Base-by-base conservation (phyloP, 2,797 vertebrate genomes). In the Cryptoblepharus egeriae region DNA sequence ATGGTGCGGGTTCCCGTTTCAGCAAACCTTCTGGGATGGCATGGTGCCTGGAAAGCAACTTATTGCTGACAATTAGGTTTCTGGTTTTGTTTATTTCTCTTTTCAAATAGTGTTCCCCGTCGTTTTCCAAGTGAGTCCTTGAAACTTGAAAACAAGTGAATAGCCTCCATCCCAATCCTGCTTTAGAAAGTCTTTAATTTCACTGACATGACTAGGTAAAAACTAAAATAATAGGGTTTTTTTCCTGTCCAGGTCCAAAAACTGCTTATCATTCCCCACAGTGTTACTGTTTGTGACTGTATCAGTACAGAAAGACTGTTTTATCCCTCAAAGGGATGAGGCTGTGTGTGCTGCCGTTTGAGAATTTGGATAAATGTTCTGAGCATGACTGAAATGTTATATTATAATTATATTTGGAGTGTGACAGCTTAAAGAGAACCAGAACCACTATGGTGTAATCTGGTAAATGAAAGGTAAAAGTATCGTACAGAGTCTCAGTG, bases 311-410 rank as follows among this genome's bases (percentile, higher is more conserved):
- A 75, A 87, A 87, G 39, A 13, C 12, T 77, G 28, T 42, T 61
- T 79, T 72, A 78, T 12, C 71, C 3, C 18, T 81, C 28, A 84
- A 77, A 77, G 0, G 7, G 2, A n/a, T 67, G 4, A 32, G 78
- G 18, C 39, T 83, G 2, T 82, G 81, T 75, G 89, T 92, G 49
- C 73, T 60, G 32, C 24, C 87, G 26, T 12, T 78, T 84, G 72
- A 84, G n/a, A 85, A 82, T 88, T 87, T 88, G 60, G 37, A 39
- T 75, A 76, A 86, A 72, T 74, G 4, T 71, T 88, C 28, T 85
- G 63, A 84, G 61, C 67, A n/a, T 30, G 88, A 88, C 67, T 73
- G 39, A 90, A 93, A 87, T 80, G 2, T 75, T 83, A 82, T 77
- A 72, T 67, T 85, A 81, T 67, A 88, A 64, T 85, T 87, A 64